Evolutionary conservation across 2,888 invertebrate species (phyloP), one percentile per base, ranked within the genome.

Genomic region (Microchrysa polita): DNA sequence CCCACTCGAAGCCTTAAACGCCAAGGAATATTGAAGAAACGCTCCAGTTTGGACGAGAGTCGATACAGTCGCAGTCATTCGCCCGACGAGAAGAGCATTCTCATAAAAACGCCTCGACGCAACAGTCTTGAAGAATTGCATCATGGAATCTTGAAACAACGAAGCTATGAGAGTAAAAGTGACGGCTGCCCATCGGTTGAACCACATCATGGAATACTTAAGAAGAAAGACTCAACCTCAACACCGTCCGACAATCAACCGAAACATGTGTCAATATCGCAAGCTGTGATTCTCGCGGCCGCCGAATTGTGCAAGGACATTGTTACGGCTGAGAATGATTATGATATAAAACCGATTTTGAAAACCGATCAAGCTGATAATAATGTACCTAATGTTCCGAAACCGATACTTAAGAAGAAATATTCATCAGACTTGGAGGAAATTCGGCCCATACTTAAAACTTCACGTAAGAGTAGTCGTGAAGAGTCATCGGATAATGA

Each of bases 361-460:
- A 95, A 95, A 85, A 92, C 93, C 85, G 94, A 94, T 81, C 91
- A 92, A 77, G 88, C 89, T 12, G 87, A 86, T 78, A 76, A 80
- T 14, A 76, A 80, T 14, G 84, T 86, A 73, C 87, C 87, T 48
- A 52, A 23, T 52, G 53, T 52, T 14, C 90, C 91, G 0, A 91
- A 88, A 83, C 95, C 95, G 2, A 95, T 95, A 80, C 83, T 95
- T 52, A 95, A 95, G 85, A 96, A 96, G 86, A 95, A 95, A 82
- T 91, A 91, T 0, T 91, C 90, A 76, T 89, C 90, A 0, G 92
- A 93, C 79, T 87, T 89, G 79, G 91, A 90, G 63, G 93, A 91
- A 78, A 91, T 92, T 65, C 87, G 89, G 78, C 93, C 94, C 40
- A 95, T 95, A 78, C 85, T 95, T 57, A 95, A 94, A 82, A 88